These are phyloP conservation scores for Coleophora flavipennella DNA, from an alignment of 2,888 invertebrate genomes.

Conservation along the genomic window DNA sequence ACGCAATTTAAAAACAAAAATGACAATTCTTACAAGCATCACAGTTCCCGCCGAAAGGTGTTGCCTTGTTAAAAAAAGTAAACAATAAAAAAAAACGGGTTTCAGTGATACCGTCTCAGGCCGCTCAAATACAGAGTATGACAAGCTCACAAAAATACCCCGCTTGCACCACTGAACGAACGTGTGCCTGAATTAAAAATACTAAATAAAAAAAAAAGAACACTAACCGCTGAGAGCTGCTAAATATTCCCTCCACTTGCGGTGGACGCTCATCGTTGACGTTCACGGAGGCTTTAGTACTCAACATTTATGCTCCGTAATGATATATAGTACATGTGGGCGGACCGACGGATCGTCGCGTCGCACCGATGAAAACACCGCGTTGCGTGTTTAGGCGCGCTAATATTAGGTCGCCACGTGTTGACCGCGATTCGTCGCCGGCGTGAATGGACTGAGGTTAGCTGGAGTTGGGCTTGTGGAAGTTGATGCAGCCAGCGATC, in stretches of 20 bases:
- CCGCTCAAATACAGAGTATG: too few relatives aligned
- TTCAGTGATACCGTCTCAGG: too few relatives aligned
- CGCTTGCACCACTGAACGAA: conserved; percentile 3
- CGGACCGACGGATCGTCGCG: conserved; percentile 15
- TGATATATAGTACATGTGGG: conserved; percentile 33
- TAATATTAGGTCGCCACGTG: conserved; percentile 63
- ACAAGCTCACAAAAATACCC: conserved; percentile 1
- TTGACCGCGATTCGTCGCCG: conserved; percentile 47
- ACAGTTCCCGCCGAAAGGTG: too few relatives aligned
- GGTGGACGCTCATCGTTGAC: conserved; percentile 51
- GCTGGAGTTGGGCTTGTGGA: conserved; percentile 20
- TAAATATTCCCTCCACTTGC: conserved; percentile 65
- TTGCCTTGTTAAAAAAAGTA: too few relatives aligned
- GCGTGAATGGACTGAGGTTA: conserved; percentile 43
- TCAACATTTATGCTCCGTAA: conserved; percentile 58
- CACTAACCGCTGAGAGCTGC: conserved; percentile 65
- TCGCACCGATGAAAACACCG: conserved; percentile 16
- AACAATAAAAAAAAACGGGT: too few relatives aligned
- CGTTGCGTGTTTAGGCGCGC: conserved; percentile 18
- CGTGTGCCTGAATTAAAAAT: conserved; percentile 12
- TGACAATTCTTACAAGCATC: too few relatives aligned
- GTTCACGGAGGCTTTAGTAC: conserved; percentile 39
- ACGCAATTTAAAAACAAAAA: too few relatives aligned
- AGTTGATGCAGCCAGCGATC: conserved; percentile 33
- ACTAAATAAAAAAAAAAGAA: conserved; percentile 32